A percentile compares a stretch with the other conserved stretches of the same genome.
Conservation (phyloP, 2,888 invertebrate genomes). For the Hypolimnas misippus region DNA sequence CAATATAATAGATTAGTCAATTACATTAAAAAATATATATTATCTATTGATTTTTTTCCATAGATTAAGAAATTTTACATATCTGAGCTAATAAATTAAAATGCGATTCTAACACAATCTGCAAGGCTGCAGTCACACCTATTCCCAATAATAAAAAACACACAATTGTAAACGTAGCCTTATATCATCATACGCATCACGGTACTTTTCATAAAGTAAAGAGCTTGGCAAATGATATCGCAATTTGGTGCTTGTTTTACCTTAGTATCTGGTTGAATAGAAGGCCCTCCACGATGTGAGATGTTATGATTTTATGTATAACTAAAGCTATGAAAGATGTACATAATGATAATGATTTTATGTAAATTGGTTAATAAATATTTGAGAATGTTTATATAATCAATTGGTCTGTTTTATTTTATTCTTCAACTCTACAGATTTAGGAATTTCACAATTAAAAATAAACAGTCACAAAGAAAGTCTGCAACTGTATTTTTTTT, state of each 20-base stretch:
- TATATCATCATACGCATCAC: neutral
- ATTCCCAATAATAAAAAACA: neutral
- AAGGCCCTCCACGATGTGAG: slow-evolving; percentile 81
- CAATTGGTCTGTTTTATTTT: slow-evolving; percentile 59
- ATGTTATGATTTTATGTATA: slow-evolving; percentile 79
- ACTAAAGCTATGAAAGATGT: slow-evolving; percentile 82
- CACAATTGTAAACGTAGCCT: slow-evolving; percentile 19
- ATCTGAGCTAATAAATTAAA: too few species aligned
- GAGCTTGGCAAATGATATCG: slow-evolving; percentile 78
- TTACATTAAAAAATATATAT: neutral
- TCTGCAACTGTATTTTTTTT: too few species aligned
- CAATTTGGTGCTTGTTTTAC: slow-evolving; percentile 80
- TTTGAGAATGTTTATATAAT: slow-evolving; percentile 85
- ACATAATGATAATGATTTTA: slow-evolving; percentile 82
- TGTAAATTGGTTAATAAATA: slow-evolving; percentile 85
- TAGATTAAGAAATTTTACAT: too few species aligned
- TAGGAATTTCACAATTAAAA: too few species aligned
- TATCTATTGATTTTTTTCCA: too few species aligned
- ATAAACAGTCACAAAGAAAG: too few species aligned
- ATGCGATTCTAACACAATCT: too few species aligned
- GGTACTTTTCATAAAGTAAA: slow-evolving; percentile 39
- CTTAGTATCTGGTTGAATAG: slow-evolving; percentile 73
- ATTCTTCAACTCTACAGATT: neutral
- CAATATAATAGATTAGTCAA: neutral
- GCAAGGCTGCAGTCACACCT: neutral